A percentile compares a stretch with the other conserved stretches of the same genome.
These are phyloP conservation scores for Australoheros facetus DNA, from an alignment of 2,797 vertebrate species.

Conservation along the genomic window DNA sequence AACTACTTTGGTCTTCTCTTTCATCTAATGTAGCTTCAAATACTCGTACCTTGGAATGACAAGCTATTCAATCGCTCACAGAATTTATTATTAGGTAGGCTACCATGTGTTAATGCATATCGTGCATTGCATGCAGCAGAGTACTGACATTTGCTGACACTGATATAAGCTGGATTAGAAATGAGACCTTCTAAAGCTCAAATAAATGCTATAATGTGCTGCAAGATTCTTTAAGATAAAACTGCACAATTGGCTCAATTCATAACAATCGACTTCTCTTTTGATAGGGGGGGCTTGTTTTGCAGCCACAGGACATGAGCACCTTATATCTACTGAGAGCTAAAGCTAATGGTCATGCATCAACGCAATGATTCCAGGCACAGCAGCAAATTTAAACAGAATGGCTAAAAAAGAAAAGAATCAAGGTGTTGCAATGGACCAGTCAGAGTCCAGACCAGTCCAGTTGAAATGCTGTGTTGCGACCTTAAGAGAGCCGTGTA, in stretches of 20 bases:
- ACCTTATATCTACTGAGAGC: background rate
- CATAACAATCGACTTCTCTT: background rate
- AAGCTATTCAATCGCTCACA: slow-evolving; percentile 8
- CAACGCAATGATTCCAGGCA: background rate
- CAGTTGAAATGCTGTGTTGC: background rate
- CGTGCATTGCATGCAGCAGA: background rate
- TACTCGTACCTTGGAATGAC: background rate
- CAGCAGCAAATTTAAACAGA: background rate
- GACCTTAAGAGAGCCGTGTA: background rate
- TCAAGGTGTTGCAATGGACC: background rate
- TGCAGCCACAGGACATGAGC: background rate
- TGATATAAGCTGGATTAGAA: background rate
- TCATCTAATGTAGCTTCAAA: slow-evolving; percentile 25
- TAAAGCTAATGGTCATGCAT: background rate
- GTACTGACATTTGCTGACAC: background rate
- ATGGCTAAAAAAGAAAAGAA: background rate
- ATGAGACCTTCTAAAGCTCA: background rate
- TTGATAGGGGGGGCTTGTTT: background rate
- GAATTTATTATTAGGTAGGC: slow-evolving; percentile 7
- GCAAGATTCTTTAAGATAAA: background rate
- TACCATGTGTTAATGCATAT: slow-evolving; percentile 20
- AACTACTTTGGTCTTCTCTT: slow-evolving; percentile 38
- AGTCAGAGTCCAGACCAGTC: background rate
- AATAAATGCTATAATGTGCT: background rate
- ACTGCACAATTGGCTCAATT: background rate